Percentiles rank a stretch among this genome's conserved stretches.
These are phyloP conservation scores for Sapajus apella DNA, from an alignment of 2,113 vertebrate species.

Conservation along the genomic window DNA sequence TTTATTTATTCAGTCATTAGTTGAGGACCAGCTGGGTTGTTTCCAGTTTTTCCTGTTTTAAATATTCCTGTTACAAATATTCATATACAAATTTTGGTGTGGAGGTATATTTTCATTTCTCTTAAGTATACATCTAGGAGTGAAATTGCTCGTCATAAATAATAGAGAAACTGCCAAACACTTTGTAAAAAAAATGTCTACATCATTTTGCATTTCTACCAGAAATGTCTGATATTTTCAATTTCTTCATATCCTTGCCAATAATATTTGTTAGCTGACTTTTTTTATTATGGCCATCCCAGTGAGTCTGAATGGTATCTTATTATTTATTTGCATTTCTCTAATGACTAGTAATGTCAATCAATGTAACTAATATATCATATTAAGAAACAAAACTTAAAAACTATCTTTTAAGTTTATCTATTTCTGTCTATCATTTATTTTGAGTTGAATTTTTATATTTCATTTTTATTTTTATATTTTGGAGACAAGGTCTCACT, in stretches of 20 bases:
- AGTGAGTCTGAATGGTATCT: background rate
- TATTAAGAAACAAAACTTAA: background rate
- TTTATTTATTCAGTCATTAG: background rate
- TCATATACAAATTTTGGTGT: background rate
- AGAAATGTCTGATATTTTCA: background rate
- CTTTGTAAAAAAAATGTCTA: background rate
- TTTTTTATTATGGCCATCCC: background rate
- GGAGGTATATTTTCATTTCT: background rate
- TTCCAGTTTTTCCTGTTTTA: background rate
- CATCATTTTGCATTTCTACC: background rate
- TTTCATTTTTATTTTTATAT: no score
- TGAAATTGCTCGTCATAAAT: background rate
- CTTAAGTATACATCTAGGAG: background rate
- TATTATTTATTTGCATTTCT: background rate
- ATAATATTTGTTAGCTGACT: background rate
- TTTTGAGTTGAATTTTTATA: background rate
- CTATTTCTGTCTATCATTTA: background rate
- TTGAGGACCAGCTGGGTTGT: background rate
- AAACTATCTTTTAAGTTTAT: background rate
- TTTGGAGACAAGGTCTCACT: no score
- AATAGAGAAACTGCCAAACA: background rate
- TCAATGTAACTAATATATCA: background rate
- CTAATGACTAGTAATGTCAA: background rate
- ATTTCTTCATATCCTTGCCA: background rate
- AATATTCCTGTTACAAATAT: background rate